These are phyloP conservation scores for Notolepis coatsorum DNA, from an alignment of 2,797 vertebrate species.

Conservation along the genomic window DNA sequence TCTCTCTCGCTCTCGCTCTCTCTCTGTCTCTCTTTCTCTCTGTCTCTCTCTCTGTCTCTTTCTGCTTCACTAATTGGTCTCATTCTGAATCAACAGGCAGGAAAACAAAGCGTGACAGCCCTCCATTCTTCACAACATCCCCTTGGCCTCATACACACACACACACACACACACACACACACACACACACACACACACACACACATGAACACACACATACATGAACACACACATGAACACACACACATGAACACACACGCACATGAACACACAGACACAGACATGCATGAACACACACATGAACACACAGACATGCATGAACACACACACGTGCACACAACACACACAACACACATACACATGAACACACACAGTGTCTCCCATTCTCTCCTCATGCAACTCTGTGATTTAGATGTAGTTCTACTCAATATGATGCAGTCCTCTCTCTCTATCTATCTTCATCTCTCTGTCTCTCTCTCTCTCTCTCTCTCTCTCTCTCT, in stretches of 20 bases:
- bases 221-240: neutral
- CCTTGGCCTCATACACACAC: conserved; percentile 67
- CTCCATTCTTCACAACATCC: conserved; percentile 73
- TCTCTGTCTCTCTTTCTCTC: conserved; percentile 46
- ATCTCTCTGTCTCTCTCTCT: no score
- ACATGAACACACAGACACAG: neutral
- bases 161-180: conserved; percentile 15
- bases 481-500: no score
- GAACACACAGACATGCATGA: neutral
- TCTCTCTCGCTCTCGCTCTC: conserved; percentile 46
- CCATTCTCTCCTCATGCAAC: no score
- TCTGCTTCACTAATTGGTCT: conserved; percentile 85
- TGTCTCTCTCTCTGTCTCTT: conserved; percentile 30
- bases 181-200: conserved; percentile 22
- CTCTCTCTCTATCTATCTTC: no score
- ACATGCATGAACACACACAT: neutral
- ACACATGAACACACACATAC: neutral
- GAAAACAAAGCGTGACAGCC: conserved; percentile 86
- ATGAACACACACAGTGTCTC: no score
- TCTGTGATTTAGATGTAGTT: no score
- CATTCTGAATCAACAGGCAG: conserved; percentile 88
- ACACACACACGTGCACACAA: no score
- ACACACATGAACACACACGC: neutral
- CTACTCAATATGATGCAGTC: no score
- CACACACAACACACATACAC: conserved; percentile 8